Percentiles rank a stretch among this genome's conserved stretches.
Evolutionary conservation across 2,888 invertebrate species (phyloP).

Genomic region (Epinotia demarniana): DNA sequence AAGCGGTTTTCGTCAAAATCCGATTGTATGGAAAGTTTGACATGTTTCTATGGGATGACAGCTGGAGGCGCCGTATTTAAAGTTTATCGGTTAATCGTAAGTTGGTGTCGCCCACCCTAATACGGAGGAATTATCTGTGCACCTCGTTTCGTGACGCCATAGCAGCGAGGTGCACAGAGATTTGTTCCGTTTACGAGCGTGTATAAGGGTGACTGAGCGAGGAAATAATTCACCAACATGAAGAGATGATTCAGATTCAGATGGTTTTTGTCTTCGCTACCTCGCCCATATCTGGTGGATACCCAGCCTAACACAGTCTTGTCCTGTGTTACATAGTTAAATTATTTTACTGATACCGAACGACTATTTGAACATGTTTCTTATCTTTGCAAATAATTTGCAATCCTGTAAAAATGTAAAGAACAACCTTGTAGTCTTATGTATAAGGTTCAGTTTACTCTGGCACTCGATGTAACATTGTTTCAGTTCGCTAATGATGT

Average conservation of each 20-base stretch:
- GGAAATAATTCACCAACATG: too few relatives aligned
- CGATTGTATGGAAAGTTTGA: too few relatives aligned
- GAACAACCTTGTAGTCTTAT: not conserved
- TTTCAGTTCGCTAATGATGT: not conserved
- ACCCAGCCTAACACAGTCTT: not conserved
- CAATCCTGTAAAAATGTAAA: not conserved
- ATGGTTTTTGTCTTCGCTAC: too few relatives aligned
- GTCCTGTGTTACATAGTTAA: not conserved
- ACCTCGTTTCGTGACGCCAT: not conserved
- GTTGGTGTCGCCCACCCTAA: not conserved
- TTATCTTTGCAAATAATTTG: not conserved
- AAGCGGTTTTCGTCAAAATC: too few relatives aligned
- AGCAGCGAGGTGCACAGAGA: too few relatives aligned
- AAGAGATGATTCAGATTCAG: too few relatives aligned
- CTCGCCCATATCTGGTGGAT: too few relatives aligned
- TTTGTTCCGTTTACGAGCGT: not conserved
- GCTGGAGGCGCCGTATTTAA: too few relatives aligned
- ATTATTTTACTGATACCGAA: not conserved
- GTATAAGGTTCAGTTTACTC: not conserved
- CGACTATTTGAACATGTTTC: not conserved
- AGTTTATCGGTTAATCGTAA: too few relatives aligned
- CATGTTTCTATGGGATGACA: too few relatives aligned
- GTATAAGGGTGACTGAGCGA: too few relatives aligned
- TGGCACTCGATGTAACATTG: not conserved
- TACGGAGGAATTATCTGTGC: not conserved